Base-by-base conservation (phyloP, 2,113 vertebrate species). In the Chunga burmeisteri region DNA sequence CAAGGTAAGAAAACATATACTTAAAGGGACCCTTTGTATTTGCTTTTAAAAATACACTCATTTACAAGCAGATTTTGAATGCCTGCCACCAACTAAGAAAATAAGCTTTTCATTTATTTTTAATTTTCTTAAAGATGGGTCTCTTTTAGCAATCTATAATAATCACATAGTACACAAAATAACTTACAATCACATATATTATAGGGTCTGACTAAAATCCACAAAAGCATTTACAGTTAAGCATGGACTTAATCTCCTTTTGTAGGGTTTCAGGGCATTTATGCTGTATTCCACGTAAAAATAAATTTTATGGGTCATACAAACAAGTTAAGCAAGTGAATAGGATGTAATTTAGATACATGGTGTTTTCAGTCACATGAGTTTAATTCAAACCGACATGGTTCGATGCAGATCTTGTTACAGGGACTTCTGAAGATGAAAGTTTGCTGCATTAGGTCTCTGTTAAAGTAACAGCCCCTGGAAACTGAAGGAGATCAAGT, bases 11-110 rank as follows among this genome's bases (percentile, higher is more conserved):
- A 96, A 97, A 97, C 77, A 96, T 90, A 82, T 53, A 94, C 77
- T 81, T 97, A 96, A 96, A 97, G 52, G 63, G 90, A 88, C 81
- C 36, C 94, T 96, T 96, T 97, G 90, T 97, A 86, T 97, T 93
- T 96, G 59, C 70, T 92, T 96, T 95, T 93, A 78, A 96, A 97
- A 95, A 96, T 96, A 96, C 63, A 68, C 68, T 85, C 86, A 91
- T 96, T 96, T 97, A 93, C 92, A 94, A 96, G 92, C 61, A 95
- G 53, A 93, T 74, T 90, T 96, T 96, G 90, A 97, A 94, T 79
- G 80, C 38, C 68, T 97, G 92, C 95, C 95, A 94, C 34, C 83
- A 82, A 67, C 80, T 92, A 91, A 85, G 84, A 97, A 92, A 97
- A 96, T 46, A 81, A 89, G 36, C 34, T 82, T 75, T 96, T 80